Conservation (phyloP, 2,888 invertebrate species). For the Sminthurinus aureus region DNA sequence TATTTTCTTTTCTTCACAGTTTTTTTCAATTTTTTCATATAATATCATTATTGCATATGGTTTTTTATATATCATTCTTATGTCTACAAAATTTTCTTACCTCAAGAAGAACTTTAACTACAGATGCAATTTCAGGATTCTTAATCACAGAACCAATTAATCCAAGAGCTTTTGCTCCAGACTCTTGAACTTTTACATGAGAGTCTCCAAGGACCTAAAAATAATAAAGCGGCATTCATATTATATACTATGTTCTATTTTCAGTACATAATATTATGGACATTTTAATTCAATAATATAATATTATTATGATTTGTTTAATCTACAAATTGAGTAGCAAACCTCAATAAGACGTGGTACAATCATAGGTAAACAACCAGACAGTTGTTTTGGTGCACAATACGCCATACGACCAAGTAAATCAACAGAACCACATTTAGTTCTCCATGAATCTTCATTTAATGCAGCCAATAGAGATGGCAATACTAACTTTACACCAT, state of each 20-base stretch:
- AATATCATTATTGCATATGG: no score
- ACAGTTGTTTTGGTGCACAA: slow-evolving; percentile 98
- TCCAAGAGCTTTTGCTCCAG: slow-evolving; percentile 93
- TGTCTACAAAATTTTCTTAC: slow-evolving; percentile 4
- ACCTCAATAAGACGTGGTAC: slow-evolving; percentile 98
- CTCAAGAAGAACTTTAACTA: slow-evolving; percentile 52
- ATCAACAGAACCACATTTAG: slow-evolving; percentile 93
- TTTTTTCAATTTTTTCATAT: no score
- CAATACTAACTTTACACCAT: slow-evolving; percentile 96
- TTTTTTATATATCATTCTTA: no score
- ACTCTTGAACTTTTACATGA: slow-evolving; percentile 94
- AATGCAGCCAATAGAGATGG: slow-evolving; percentile 91
- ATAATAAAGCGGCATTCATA: not conserved
- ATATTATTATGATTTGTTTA: not conserved
- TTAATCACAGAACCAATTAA: slow-evolving; percentile 97
- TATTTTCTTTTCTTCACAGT: not conserved
- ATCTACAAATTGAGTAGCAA: not conserved
- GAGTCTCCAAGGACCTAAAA: slow-evolving; percentile 82
- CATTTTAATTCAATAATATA: no score
- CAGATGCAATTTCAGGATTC: slow-evolving; percentile 92
- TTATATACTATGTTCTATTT: not conserved
- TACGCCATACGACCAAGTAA: slow-evolving; percentile 97
- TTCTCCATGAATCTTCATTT: slow-evolving; percentile 98
- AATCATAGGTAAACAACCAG: slow-evolving; percentile 96
- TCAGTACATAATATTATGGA: not conserved